phyloP scores from a whole-genome alignment of 2,113 vertebrate genomes.

The Sigmodon hispidus region DNA sequence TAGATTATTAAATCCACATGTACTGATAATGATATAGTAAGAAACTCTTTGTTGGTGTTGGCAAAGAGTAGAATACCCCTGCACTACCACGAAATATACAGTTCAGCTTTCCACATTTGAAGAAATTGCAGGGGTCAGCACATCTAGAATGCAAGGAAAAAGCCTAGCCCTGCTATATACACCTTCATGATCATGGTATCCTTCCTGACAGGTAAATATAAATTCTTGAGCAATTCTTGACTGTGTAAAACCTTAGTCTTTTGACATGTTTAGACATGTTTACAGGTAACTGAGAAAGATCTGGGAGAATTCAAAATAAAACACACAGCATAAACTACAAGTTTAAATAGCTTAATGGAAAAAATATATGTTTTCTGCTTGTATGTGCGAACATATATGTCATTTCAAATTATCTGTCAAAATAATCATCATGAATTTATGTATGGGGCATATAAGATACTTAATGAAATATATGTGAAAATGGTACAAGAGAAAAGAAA shows the following conservation, averaged over 20 bases:
- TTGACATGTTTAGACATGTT: neutral
- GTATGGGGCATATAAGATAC: neutral
- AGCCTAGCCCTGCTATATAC: neutral
- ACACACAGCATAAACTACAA: neutral
- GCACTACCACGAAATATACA: neutral
- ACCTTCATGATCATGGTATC: neutral
- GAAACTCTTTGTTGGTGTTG: neutral
- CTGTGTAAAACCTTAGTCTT: neutral
- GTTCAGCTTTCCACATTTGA: neutral
- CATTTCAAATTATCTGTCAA: neutral
- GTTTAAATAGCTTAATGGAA: neutral
- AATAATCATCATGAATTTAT: neutral
- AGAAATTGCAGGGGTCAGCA: neutral
- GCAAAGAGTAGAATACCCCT: neutral
- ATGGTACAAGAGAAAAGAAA: neutral
- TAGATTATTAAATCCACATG: conserved; percentile 8
- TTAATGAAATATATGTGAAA: neutral
- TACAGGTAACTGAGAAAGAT: neutral
- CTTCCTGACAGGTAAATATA: neutral
- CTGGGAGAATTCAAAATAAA: neutral
- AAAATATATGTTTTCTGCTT: neutral
- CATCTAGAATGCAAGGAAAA: neutral
- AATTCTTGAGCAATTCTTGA: conserved; percentile 11
- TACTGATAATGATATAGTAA: neutral
- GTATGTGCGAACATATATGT: neutral